A percentile compares a stretch with the other conserved stretches of the same genome.
These are phyloP conservation scores for Campylorhamphus procurvoides DNA, from an alignment of 2,113 vertebrate genomes.

Conservation along the genomic window DNA sequence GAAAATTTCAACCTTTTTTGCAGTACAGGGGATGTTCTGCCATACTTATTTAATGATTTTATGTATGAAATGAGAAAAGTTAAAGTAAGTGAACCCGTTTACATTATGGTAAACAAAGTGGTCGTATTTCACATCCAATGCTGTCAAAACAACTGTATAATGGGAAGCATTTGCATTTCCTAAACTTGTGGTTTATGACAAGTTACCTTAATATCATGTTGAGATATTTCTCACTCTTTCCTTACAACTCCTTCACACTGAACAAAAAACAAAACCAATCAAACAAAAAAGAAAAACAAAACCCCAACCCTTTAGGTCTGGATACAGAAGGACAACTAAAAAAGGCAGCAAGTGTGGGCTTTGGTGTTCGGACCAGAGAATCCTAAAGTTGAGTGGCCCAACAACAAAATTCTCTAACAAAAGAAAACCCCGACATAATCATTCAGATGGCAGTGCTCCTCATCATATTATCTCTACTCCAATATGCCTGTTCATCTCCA, in stretches of 20 bases:
- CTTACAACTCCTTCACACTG: background rate
- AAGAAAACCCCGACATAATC: background rate
- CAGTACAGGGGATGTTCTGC: accelerated
- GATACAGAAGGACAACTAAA: background rate
- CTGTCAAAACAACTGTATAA: background rate
- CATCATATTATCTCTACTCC: background rate
- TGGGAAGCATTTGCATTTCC: background rate
- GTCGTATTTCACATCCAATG: background rate
- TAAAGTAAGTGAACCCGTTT: background rate
- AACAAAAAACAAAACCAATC: background rate
- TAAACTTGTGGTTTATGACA: background rate
- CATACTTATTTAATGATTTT: background rate
- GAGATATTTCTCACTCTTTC: background rate
- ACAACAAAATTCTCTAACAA: background rate
- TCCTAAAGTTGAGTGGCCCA: too few relatives aligned
- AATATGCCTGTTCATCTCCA: background rate
- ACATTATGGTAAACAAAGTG: background rate
- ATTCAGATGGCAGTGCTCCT: background rate
- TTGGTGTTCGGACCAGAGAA: background rate
- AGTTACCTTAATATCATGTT: background rate
- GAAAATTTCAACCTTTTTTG: background rate
- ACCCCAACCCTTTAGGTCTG: background rate
- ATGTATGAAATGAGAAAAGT: background rate
- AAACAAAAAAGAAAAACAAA: too few relatives aligned
- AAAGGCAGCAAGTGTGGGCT: background rate